phyloP scores from a whole-genome alignment of 2,797 vertebrate species.

The Psittacula derbiana region DNA sequence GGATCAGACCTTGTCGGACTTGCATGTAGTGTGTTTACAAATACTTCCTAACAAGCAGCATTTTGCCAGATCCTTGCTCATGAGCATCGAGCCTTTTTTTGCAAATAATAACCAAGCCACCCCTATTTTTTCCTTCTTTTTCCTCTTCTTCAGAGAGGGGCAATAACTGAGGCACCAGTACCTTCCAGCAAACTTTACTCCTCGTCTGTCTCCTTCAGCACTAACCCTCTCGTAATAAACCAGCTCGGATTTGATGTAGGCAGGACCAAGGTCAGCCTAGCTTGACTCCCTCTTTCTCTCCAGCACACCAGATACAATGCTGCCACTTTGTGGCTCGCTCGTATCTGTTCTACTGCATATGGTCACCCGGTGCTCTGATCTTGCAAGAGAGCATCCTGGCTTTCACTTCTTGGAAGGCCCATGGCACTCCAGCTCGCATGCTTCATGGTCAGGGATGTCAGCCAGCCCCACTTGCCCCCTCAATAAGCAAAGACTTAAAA shows the following conservation, averaged over 20 bases:
- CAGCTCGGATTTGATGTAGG: neutral
- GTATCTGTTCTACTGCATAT: neutral
- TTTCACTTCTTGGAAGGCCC: neutral
- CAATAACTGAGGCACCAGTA: neutral
- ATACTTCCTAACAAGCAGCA: neutral
- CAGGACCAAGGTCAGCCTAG: conserved; percentile 15
- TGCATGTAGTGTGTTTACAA: neutral
- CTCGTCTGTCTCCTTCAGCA: rapidly evolving
- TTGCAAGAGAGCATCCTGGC: neutral
- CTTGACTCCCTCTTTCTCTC: neutral
- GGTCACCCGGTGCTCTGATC: neutral
- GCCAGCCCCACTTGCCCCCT: neutral
- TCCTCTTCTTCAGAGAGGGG: neutral
- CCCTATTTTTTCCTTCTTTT: too few relatives aligned
- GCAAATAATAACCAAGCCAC: neutral
- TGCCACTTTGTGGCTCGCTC: conserved; percentile 61
- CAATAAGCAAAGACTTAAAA: neutral
- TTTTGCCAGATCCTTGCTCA: neutral
- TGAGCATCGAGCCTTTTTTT: neutral
- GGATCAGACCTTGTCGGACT: neutral
- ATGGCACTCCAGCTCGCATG: rapidly evolving
- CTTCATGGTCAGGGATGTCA: rapidly evolving
- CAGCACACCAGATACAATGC: conserved; percentile 61
- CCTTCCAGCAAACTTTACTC: neutral
- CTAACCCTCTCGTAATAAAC: neutral